Percentiles rank a stretch among this genome's conserved stretches.
Evolutionary conservation across 2,113 vertebrate species (phyloP).

Genomic region (Clarias gariepinus): DNA sequence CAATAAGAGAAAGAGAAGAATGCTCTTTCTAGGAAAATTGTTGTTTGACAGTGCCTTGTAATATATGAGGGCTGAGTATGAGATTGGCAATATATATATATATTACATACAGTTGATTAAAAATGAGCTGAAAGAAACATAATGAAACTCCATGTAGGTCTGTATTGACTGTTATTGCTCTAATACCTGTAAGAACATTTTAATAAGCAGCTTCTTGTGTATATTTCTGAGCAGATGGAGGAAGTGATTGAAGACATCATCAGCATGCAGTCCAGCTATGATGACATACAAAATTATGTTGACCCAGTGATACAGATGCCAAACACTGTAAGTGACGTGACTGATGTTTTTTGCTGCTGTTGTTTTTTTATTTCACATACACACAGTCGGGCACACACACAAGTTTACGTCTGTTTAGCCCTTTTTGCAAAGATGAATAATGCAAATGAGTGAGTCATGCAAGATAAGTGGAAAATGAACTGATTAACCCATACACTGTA

Average conservation of each 20-base stretch:
- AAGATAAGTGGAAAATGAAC: slow-evolving; percentile 22
- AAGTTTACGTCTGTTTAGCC: not conserved
- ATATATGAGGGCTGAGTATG: no score
- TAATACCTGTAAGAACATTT: not conserved
- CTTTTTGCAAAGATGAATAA: slow-evolving; percentile 16
- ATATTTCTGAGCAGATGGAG: slow-evolving; percentile 80
- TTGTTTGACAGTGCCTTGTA: not conserved
- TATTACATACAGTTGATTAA: not conserved
- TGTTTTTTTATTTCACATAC: not conserved
- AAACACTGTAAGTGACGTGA: slow-evolving; percentile 84
- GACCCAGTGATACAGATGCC: slow-evolving; percentile 90
- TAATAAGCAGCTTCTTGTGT: not conserved
- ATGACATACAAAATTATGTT: slow-evolving; percentile 86
- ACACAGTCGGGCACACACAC: not conserved
- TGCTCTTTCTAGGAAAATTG: not conserved
- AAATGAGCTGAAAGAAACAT: not conserved
- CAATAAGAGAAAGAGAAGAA: not conserved
- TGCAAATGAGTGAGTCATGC: slow-evolving; percentile 23
- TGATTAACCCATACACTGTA: slow-evolving; percentile 18
- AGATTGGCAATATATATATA: not conserved
- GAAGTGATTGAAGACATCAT: slow-evolving; percentile 97
- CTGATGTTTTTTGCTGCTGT: not conserved
- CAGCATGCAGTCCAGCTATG: slow-evolving; percentile 84
- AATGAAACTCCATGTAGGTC: no score
- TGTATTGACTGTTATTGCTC: not conserved